Conservation (phyloP, 2,113 vertebrate genomes). For the Nesoenas mayeri region DNA sequence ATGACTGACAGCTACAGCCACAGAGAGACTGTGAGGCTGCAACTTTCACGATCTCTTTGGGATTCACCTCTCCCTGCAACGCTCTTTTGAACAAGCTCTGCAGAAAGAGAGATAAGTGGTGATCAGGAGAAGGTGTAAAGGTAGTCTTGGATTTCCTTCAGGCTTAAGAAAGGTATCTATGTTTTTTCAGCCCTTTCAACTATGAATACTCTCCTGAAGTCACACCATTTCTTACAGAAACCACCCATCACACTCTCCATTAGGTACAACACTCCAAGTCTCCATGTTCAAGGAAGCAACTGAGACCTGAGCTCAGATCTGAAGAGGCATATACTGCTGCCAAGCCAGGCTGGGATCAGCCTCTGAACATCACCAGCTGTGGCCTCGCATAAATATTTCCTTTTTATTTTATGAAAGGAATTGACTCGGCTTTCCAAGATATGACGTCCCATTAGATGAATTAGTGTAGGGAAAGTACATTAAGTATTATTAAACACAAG, state of each 20-base stretch:
- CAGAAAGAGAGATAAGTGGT: neutral
- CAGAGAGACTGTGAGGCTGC: neutral
- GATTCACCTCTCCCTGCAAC: neutral
- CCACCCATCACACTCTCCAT: neutral
- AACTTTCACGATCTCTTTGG: neutral
- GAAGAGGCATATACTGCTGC: fast-evolving
- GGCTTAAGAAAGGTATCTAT: neutral
- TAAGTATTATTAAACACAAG: neutral
- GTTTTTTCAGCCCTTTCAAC: neutral
- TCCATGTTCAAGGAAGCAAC: neutral
- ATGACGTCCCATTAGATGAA: neutral
- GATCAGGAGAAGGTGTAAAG: neutral
- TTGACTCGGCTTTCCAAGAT: neutral
- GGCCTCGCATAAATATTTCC: neutral
- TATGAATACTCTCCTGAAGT: neutral
- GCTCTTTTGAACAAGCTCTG: neutral
- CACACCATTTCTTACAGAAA: neutral
- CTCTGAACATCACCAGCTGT: neutral
- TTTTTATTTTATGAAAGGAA: neutral
- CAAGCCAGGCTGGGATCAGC: neutral
- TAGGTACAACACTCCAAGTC: neutral
- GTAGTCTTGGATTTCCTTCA: neutral
- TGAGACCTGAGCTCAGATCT: neutral
- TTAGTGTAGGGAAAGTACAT: neutral
- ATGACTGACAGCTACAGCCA: neutral